Percentiles rank a stretch among this genome's conserved stretches.
Conservation (phyloP, 2,888 invertebrate species). For the Xylota segnis region DNA sequence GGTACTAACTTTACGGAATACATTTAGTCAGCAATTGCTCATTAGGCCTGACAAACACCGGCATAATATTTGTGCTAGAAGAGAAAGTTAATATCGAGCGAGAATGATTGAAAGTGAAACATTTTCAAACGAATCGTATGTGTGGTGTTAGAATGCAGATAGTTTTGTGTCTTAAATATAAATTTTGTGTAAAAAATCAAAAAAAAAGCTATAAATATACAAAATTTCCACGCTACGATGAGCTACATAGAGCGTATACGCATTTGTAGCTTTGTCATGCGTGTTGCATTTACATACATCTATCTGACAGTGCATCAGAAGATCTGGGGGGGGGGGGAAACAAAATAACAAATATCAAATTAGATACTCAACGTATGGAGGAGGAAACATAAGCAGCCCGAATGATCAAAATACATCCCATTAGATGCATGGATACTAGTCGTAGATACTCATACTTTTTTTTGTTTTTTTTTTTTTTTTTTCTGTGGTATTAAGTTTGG, state of each 20-base stretch:
- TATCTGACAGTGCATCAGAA: constrained; percentile 55
- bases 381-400: constrained; percentile 34
- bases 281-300: constrained; percentile 42
- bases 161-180: constrained; percentile 29
- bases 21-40: constrained; percentile 68
- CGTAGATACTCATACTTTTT: constrained; percentile 44
- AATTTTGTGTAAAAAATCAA: background rate
- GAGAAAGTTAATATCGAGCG: constrained; percentile 33
- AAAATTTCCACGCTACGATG: constrained; percentile 49
- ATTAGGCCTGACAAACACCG: constrained; percentile 64
- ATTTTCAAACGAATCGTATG: constrained; percentile 43
- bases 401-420: constrained; percentile 36
- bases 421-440: constrained; percentile 24
- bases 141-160: constrained; percentile 33
- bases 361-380: constrained; percentile 43
- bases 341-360: constrained; percentile 33
- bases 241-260: constrained; percentile 31
- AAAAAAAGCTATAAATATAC: constrained; percentile 48
- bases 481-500: constrained; percentile 42
- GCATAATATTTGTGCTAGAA: background rate
- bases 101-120: constrained; percentile 56
- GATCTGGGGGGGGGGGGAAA: constrained; percentile 2
- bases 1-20: constrained; percentile 39
- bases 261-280: constrained; percentile 64
- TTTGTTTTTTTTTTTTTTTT: constrained; percentile 2